Evolutionary conservation across 2,888 invertebrate species (phyloP), one percentile per base, ranked within the genome.

Genomic region (Nycteola revayana): DNA sequence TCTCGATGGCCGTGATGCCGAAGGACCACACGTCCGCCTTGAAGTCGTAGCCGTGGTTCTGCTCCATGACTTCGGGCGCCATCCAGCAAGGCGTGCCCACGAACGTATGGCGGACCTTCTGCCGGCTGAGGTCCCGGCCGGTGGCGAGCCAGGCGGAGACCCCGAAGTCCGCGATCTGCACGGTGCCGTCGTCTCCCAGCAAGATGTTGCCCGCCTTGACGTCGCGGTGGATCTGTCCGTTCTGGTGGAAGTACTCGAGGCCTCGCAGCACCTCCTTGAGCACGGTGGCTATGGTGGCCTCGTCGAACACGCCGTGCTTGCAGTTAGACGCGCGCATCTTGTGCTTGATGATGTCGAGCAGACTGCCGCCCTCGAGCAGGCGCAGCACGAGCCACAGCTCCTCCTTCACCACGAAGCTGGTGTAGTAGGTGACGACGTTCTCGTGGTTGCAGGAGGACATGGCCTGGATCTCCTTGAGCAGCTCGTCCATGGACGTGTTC

Each of bases 1-100:
- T 95, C 88, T 99, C 99, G 56, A 99, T 99, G 3, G 99, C 98
- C 1, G 99, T 98, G 52, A 98, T 98, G 22, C 98, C 98, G 77
- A 98, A 94, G 2, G 91, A 92, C 92, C 92, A 92, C 43, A 92
- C 91, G 66, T 92, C 92, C 1, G 99, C 99, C 85, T 99, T 99
- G 87, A 98, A 99, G 83, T 99, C 99, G 77, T 99, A 99, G 3
- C 99, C 99, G 76, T 98, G 97, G 82, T 97, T 97, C 92, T 95
- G 98, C 81, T 98, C 98, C 99, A 99, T 99, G 49, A 99, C 99
- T 89, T 99, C 99, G 4, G 99, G 99, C 7, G 99, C 98, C 98
- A 99, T 99, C 99, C 99, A 99, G 79, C 99, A 99, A 0, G 99
- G 99, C 7, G 99, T 99, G 28, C 99, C 99, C 3, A 99, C 99